Evolutionary conservation across 37 sponge, comb jelly and placozoan species (phyloP), one percentile per base, ranked within the genome.

Genomic region (Oscarella lobularis): DNA sequence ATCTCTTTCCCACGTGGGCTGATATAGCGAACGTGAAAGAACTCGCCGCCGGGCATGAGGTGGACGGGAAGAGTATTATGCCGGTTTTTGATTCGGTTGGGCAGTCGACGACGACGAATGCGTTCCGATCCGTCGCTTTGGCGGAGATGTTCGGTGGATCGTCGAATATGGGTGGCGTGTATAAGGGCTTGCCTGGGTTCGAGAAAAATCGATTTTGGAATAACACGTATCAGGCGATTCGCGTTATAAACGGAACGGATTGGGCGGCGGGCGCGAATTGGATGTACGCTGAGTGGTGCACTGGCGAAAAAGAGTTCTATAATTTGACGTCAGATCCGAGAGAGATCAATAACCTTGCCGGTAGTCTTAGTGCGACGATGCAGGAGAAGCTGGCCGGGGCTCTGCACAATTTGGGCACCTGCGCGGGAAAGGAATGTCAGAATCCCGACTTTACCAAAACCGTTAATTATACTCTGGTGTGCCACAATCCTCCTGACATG

Each of bases 91-190:
- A 0, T 36, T 38, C 9, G 60, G 20, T 27, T 48, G 60, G 60
- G 9, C n/a, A n/a, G n/a, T n/a, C 60, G 20, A 20, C 60, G 9
- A 48, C 29, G 0, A 78, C 77, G n/a, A 83, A 79, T 65, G 69
- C 32, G 5, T 87, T 87, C 48, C 70, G 88, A 3, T 77, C 77
- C 0, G 84, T 80, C 1, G 84, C 75, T 27, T 39, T 87, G 5
- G 75, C 84, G 41, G 88, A 87, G 39, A 83, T 87, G 81, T 83
- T 70, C 48, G 88, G 88, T 35, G 88, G 88, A 2, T 87, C 88
- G 6, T 83, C 84, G 0, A 83, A 75, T 66, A 87, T 87, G 88
- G 88, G 81, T 3, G 5, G 29, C 4, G 31, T 3, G 2, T 87
- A 87, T 39, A 71, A 74, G 1, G 78, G 78, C 31, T 65, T 83